A percentile compares a stretch with the other conserved stretches of the same genome.
Conservation (phyloP, 2,797 vertebrate genomes). For the Sebastes minor region DNA sequence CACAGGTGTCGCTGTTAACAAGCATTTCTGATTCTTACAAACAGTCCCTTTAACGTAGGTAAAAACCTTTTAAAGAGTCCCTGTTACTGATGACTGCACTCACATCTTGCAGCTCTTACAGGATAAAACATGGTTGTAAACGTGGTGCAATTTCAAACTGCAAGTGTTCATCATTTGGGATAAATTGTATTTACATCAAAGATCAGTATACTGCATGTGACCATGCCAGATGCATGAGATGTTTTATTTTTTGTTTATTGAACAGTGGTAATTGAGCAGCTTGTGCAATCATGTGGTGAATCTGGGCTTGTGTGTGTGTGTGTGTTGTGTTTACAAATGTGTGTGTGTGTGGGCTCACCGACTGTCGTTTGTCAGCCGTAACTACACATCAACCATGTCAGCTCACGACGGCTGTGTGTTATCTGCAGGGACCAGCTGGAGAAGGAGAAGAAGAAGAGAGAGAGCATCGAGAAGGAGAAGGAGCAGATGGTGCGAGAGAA, state of each 20-base stretch:
- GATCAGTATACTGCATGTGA: not conserved
- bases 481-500: constrained; percentile 93
- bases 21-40: too few species aligned
- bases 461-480: constrained; percentile 90
- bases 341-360: not conserved
- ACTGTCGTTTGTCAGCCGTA: constrained; percentile 9
- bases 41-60: too few species aligned
- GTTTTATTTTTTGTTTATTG: not conserved
- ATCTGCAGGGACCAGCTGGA: constrained; percentile 91
- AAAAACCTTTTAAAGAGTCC: not conserved
- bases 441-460: constrained; percentile 92
- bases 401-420: constrained; percentile 45
- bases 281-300: not conserved
- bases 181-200: not conserved
- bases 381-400: constrained; percentile 19
- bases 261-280: not conserved
- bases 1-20: too few species aligned
- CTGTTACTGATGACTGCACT: not conserved
- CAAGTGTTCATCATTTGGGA: not conserved
- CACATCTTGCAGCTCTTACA: not conserved
- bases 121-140: not conserved
- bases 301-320: not conserved
- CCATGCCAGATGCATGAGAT: not conserved
- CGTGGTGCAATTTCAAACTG: not conserved
- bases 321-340: not conserved